phyloP scores from a whole-genome alignment of 1,140 invertebrate species.

The Cardiocondyla obscurior region DNA sequence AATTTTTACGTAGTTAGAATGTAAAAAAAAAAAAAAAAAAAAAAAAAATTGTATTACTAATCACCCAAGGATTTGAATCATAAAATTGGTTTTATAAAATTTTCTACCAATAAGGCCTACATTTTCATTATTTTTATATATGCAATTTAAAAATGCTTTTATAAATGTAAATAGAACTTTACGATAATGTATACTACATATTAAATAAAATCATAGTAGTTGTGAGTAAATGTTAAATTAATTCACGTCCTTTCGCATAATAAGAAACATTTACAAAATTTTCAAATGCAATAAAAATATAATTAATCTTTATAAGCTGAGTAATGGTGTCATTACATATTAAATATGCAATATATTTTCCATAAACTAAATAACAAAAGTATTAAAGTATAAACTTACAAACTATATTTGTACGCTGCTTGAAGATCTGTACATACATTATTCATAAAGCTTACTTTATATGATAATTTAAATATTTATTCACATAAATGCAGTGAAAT shows the following conservation, averaged over 20 bases:
- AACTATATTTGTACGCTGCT: slow-evolving; percentile 71
- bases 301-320: slow-evolving; percentile 30
- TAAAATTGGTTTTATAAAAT: slow-evolving; percentile 55
- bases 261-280: neutral
- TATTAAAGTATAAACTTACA: slow-evolving; percentile 70
- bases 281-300: slow-evolving; percentile 23
- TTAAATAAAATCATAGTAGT: slow-evolving; percentile 44
- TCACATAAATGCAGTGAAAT: neutral
- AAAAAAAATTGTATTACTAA: neutral
- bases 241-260: neutral
- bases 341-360: slow-evolving; percentile 60
- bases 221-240: neutral
- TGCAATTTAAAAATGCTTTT: slow-evolving; percentile 42
- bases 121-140: slow-evolving; percentile 52
- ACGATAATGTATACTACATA: slow-evolving; percentile 49
- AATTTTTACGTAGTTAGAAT: neutral
- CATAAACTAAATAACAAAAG: slow-evolving; percentile 59
- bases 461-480: slow-evolving; percentile 1
- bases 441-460: slow-evolving; percentile 43
- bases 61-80: slow-evolving; percentile 44
- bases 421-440: slow-evolving; percentile 59
- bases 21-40: slow-evolving; percentile 27
- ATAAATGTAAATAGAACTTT: slow-evolving; percentile 52
- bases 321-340: slow-evolving; percentile 58
- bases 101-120: slow-evolving; percentile 61